Base-by-base conservation (phyloP, 2,113 vertebrate species). In the Mus spicilegus region DNA sequence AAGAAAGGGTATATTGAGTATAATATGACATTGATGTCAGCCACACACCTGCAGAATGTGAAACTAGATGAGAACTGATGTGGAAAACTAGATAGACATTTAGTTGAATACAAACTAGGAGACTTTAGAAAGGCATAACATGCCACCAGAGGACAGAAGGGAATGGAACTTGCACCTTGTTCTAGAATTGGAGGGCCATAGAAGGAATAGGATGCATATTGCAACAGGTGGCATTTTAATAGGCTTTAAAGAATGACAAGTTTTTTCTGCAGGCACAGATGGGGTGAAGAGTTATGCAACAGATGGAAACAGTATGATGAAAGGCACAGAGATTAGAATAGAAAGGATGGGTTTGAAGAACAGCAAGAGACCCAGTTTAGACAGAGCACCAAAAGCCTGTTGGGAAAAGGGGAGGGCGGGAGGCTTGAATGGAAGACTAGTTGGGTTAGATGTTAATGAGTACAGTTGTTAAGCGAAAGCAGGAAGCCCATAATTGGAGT, bases 401-500 rank as follows among this genome's bases (percentile, higher is more conserved):
- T 61, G 54, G 42, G 63, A 58, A 56, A 88, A 22, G 22, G 1
- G n/a, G 39, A 5, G 81, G 39, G 22, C 1, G 22, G 1, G 1
- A 19, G 24, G 6, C 49, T 65, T 14, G 56, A 33, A 1, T 16
- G 8, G 30, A 65, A 92, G 20, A 2, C 28, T 63, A 54, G 28
- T 56, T 73, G 49, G 49, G 36, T 46, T n/a, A 69, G 54, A 19
- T 5, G 30, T 1, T 39, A 7, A 1, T 12, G 5, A 24, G 46
- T 6, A 54, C 7, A 5, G 67, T n/a, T 42, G 20, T 36, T 7
- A 30, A 30, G 20, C 33, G 14, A 2, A 70, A 65, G 1, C 51
- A 36, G n/a, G 14, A 77, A 11, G 7, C 36, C 6, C 19, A 0
- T 42, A 26, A 49, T 7, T 14, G 1, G 1, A 13, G 0, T 1